Conservation (phyloP, 2,797 vertebrate genomes). For the Pipistrellus pygmaeus region DNA sequence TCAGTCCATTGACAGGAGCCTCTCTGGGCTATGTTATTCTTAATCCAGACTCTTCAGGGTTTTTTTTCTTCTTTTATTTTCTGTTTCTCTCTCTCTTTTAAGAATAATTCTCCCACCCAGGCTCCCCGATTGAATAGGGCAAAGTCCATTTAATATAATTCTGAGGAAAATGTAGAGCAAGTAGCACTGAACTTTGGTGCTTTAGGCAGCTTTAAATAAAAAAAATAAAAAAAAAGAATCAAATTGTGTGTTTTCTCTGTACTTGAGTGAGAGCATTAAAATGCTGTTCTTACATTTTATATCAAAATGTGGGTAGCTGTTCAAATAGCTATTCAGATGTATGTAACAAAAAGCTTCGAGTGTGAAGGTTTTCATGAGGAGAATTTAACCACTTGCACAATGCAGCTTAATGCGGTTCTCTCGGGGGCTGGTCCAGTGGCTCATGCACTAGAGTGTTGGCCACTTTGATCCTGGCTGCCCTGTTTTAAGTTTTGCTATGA, state of each 20-base stretch:
- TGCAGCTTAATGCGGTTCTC: constrained; percentile 80
- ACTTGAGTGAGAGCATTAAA: constrained; percentile 61
- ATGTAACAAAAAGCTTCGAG: constrained; percentile 15
- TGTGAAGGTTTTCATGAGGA: constrained; percentile 73
- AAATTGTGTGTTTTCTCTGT: constrained; percentile 54
- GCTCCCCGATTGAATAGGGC: constrained; percentile 63
- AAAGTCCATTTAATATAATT: constrained; percentile 79
- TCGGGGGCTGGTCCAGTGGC: constrained; percentile 84
- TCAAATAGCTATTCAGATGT: constrained; percentile 74
- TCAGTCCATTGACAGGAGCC: constrained; percentile 93
- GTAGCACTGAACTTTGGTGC: constrained; percentile 50
- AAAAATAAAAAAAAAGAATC: constrained; percentile 36
- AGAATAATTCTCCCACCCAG: constrained; percentile 48
- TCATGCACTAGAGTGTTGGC: constrained; percentile 87
- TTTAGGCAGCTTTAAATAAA: constrained; percentile 42
- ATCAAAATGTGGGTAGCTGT: constrained; percentile 47
- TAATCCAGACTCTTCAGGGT: constrained; percentile 90
- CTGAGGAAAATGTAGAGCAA: constrained; percentile 72
- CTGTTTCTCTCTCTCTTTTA: background rate
- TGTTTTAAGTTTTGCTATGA: constrained; percentile 88
- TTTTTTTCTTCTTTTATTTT: background rate
- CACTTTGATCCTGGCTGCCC: constrained; percentile 89
- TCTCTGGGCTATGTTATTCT: constrained; percentile 91
- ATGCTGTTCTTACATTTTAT: constrained; percentile 70
- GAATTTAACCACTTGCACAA: constrained; percentile 79